Conservation (phyloP, 2,797 vertebrate genomes). For the Peromyscus melanophrys region DNA sequence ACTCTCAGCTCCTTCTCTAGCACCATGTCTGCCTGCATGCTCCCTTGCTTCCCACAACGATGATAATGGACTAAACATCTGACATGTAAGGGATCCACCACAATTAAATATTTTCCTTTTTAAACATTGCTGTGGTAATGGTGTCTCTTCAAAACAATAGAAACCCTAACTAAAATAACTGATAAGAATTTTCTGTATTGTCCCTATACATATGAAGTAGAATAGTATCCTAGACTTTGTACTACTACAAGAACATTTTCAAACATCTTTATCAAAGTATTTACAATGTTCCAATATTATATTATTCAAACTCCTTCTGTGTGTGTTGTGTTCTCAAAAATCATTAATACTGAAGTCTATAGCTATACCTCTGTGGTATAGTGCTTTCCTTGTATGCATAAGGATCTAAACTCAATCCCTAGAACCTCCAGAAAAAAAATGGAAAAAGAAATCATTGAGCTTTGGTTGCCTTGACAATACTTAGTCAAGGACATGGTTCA, state of each 20-base stretch:
- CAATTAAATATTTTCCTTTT: too few species aligned
- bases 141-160: too few species aligned
- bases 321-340: not conserved
- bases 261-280: not conserved
- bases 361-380: not conserved
- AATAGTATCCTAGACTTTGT: not conserved
- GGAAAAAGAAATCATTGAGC: not conserved
- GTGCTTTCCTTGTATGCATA: not conserved
- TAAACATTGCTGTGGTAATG: too few species aligned
- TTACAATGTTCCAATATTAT: not conserved
- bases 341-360: not conserved
- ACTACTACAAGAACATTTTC: not conserved
- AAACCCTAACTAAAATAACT: not conserved
- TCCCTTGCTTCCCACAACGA: too few species aligned
- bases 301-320: not conserved
- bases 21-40: too few species aligned
- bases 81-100: too few species aligned
- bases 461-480: not conserved
- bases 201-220: not conserved
- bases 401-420: not conserved
- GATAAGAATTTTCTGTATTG: not conserved
- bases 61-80: too few species aligned
- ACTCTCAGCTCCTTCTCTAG: too few species aligned
- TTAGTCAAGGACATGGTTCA: not conserved
- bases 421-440: not conserved